Conservation (phyloP, 2,888 invertebrate genomes). For the Lepidocyrtoides sp. region DNA sequence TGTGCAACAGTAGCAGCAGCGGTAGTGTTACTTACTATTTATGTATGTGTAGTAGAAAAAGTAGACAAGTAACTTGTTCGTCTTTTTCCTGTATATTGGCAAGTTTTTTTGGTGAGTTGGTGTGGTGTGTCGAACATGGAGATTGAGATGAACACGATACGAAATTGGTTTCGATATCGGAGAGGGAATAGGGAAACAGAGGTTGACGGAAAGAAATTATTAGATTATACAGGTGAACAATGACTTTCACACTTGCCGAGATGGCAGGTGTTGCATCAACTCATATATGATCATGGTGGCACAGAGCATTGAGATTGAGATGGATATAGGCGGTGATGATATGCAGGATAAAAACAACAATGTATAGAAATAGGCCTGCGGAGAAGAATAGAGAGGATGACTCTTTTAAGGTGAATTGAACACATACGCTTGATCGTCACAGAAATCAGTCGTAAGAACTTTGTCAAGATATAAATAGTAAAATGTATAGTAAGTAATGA, state of each 20-base stretch:
- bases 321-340: background rate
- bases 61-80: background rate
- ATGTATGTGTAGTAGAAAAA: background rate
- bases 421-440: background rate
- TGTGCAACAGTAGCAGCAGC: slow-evolving; percentile 18
- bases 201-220: slow-evolving; percentile 30
- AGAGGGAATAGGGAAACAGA: background rate
- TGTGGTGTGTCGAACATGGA: slow-evolving; percentile 38
- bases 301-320: background rate
- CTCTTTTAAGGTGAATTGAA: background rate
- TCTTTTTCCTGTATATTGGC: background rate
- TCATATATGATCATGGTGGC: background rate
- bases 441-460: background rate
- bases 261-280: slow-evolving; percentile 29
- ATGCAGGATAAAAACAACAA: background rate
- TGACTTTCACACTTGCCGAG: slow-evolving; percentile 32
- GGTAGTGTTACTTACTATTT: background rate
- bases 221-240: slow-evolving; percentile 52
- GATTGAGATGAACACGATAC: slow-evolving; percentile 50
- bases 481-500: too few species aligned
- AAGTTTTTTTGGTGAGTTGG: background rate
- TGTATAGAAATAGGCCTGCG: background rate
- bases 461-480: background rate
- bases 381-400: background rate
- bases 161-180: slow-evolving; percentile 38